Base-by-base conservation (phyloP, 2,888 invertebrate species). In the Galeruca laticollis region DNA sequence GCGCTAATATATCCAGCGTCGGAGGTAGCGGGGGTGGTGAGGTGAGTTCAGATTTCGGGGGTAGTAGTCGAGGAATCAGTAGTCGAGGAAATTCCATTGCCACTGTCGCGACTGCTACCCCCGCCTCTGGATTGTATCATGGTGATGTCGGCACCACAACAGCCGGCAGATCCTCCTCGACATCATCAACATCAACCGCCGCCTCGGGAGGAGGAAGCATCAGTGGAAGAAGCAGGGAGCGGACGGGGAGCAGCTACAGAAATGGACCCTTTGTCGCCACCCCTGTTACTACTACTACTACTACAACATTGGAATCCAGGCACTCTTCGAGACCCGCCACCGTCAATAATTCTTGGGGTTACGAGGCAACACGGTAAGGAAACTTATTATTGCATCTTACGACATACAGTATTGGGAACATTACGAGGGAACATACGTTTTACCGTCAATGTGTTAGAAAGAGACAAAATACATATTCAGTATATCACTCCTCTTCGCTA, bases 311-410 rank as follows among this genome's bases (percentile, higher is more conserved):
- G 59, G 57, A 56, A 33, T 64, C 60, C 47, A 57, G 72, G 26
- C 72, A 70, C 64, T 64, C 72, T 20, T 67, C 72, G 33, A 70
- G 73, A 63, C 37, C 76, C 60, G 52, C 73, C 68, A 74, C 73
- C 67, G 74, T 62, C 70, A 61, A 61, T 47, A 51, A 49, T 13
- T 72, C 76, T 63, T 72, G 72, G 72, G 65, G 66, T 37, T 69
- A 72, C 71, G 75, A 74, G 47, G 70, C 72, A 64, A 65, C 71
- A 47, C 74, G 87, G 87, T 79, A 87, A 87, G 82, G 87, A 54
- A 15, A 18, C n/a, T 54, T 49, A 26, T 26, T 1, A 26, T n/a
- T 51, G 18, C 52, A 5, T 31, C 18, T 4, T n/a, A 40, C 40
- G 11, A n/a, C n/a, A n/a, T n/a, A n/a, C n/a, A n/a, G n/a, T n/a